Conservation (phyloP, 2,797 vertebrate species). For the Anisognathus igniventris region DNA sequence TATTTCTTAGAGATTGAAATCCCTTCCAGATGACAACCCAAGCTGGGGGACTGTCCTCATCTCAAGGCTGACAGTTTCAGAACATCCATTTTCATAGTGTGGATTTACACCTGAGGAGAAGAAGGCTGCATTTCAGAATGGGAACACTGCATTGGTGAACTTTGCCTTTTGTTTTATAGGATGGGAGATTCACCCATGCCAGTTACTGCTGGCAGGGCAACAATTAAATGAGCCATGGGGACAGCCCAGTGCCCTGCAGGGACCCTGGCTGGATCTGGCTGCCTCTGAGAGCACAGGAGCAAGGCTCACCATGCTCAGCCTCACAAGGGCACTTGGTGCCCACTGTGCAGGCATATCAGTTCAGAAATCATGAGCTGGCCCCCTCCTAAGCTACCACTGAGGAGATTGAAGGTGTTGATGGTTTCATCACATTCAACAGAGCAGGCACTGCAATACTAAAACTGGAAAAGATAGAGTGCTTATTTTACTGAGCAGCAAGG, state of each 20-base stretch:
- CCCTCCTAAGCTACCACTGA: background rate
- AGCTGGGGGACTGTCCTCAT: background rate
- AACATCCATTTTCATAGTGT: background rate
- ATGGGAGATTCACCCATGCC: fast-evolving
- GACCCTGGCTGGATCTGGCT: background rate
- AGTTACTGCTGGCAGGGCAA: background rate
- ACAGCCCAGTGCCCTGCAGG: background rate
- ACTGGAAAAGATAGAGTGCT: background rate
- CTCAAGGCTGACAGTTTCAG: background rate
- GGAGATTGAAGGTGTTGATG: background rate
- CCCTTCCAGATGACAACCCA: background rate
- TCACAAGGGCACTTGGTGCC: background rate
- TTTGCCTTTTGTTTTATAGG: background rate
- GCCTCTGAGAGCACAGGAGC: background rate
- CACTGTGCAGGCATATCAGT: background rate
- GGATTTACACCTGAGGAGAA: background rate
- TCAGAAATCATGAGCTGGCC: background rate
- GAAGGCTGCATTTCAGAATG: background rate
- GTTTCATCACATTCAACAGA: background rate
- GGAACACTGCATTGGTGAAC: fast-evolving
- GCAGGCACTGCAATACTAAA: background rate
- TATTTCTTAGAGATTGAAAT: background rate
- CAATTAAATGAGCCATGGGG: background rate
- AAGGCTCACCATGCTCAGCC: fast-evolving
- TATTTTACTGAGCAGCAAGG: background rate